Evolutionary conservation across 2,113 vertebrate species (phyloP).

Genomic region (Chaetops frenatus): DNA sequence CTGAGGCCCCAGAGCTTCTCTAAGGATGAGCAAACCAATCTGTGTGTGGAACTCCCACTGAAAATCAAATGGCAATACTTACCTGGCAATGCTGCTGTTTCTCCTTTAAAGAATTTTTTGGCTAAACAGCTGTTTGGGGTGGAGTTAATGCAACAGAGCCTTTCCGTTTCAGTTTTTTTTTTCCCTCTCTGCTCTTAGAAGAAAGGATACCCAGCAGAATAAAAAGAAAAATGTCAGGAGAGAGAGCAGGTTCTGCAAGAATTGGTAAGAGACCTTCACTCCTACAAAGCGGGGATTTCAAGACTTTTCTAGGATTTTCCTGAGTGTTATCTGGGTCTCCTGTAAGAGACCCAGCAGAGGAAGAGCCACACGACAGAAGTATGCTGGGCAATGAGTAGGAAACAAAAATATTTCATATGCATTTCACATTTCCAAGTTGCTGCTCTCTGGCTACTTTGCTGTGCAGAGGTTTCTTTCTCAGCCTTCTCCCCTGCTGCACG

Average conservation of each 20-base stretch:
- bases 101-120: not conserved
- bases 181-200: not conserved
- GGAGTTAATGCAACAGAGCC: not conserved
- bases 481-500: not conserved
- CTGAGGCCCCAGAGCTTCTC: not conserved
- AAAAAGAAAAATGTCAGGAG: not conserved
- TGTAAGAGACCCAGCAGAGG: not conserved
- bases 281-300: not conserved
- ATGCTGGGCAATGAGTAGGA: not conserved
- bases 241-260: not conserved
- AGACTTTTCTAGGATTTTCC: not conserved
- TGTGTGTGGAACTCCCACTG: not conserved
- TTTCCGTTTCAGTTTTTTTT: not conserved
- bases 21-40: not conserved
- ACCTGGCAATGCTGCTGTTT: not conserved
- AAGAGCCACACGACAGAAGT: not conserved
- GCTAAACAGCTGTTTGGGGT: not conserved
- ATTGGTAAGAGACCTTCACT: not conserved
- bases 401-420: not conserved
- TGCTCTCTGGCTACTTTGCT: not conserved
- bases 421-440: not conserved
- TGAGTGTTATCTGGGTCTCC: not conserved
- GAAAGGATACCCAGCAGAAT: not conserved
- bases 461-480: not conserved
- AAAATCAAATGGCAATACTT: not conserved